A percentile compares a stretch with the other conserved stretches of the same genome.
Evolutionary conservation across 92 coral and sea anemone genomes (phyloP).

Genomic region (Phenganax subtilis): DNA sequence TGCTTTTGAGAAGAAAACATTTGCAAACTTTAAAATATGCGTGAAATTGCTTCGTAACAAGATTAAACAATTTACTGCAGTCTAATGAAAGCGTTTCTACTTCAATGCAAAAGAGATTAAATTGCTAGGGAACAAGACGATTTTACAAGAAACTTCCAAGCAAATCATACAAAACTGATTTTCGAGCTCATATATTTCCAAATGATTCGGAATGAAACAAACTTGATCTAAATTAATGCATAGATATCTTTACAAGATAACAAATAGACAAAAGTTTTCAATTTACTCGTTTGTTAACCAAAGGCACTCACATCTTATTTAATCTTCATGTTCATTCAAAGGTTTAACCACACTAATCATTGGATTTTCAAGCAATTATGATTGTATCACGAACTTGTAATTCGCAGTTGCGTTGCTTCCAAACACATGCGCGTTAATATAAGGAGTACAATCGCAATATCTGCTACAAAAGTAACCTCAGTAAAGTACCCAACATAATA

Average conservation of each 20-base stretch:
- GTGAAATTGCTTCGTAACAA: too few species aligned
- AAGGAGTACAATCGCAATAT: not conserved
- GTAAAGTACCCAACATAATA: too few species aligned
- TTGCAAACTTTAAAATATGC: too few species aligned
- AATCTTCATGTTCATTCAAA: slow-evolving; percentile 7
- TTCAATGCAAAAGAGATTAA: too few species aligned
- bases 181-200: too few species aligned
- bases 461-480: not conserved
- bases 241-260: slow-evolving; percentile 3
- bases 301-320: not conserved
- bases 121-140: too few species aligned
- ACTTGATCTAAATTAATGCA: not conserved
- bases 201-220: not conserved
- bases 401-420: not conserved
- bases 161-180: too few species aligned
- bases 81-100: too few species aligned
- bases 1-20: too few species aligned
- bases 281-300: not conserved
- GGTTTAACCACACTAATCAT: not conserved
- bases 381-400: slow-evolving; percentile 4
- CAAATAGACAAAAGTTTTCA: not conserved
- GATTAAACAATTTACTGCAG: too few species aligned
- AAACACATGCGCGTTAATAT: not conserved
- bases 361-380: slow-evolving; percentile 7
- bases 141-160: too few species aligned